Evolutionary conservation across 2,113 vertebrate genomes (phyloP).

Genomic region (Heptranchias perlo): DNA sequence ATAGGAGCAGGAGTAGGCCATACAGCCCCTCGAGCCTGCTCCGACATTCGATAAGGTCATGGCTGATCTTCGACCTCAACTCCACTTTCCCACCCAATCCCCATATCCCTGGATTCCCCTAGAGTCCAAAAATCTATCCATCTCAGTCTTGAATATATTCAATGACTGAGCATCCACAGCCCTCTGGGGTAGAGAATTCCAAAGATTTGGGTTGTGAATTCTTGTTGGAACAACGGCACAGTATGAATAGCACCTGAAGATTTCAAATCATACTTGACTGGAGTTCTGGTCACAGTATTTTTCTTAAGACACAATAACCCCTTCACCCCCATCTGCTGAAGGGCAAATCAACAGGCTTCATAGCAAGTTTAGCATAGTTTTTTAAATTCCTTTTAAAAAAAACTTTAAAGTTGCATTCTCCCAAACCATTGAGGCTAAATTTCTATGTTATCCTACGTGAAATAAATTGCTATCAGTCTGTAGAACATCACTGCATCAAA

Average conservation of each 20-base stretch:
- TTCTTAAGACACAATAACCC: not conserved
- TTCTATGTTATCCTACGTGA: not conserved
- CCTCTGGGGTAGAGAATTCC: too few species aligned
- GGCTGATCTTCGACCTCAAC: too few species aligned
- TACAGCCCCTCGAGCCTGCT: too few species aligned
- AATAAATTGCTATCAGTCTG: not conserved
- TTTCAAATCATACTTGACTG: not conserved
- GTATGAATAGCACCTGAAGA: not conserved
- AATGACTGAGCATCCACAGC: too few species aligned
- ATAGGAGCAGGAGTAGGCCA: too few species aligned
- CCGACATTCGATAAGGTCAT: too few species aligned
- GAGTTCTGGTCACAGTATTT: not conserved
- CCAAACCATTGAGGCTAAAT: not conserved
- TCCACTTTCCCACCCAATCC: too few species aligned
- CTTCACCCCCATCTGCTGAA: not conserved
- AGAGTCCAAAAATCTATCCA: too few species aligned
- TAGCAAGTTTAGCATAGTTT: not conserved
- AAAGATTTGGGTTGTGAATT: not conserved
- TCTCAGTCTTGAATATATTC: too few species aligned
- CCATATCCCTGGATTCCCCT: too few species aligned
- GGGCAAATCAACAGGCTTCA: not conserved
- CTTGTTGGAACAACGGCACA: not conserved
- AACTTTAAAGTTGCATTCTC: not conserved
- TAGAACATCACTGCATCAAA: not conserved
- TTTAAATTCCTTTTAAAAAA: not conserved